These are phyloP conservation scores for Antheraea yamamai DNA, from an alignment of 2,888 invertebrate species.

Conservation along the genomic window DNA sequence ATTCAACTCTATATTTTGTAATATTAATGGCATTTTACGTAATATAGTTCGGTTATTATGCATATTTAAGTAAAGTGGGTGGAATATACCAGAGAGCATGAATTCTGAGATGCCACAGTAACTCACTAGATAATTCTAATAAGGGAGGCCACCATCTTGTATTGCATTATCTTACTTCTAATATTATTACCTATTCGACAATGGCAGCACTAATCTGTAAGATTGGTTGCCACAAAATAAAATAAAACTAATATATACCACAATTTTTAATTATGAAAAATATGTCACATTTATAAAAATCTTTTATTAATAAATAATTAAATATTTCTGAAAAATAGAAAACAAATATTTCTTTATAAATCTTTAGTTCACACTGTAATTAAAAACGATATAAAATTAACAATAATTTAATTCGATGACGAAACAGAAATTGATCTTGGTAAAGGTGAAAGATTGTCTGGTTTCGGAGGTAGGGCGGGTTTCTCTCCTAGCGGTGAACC, in stretches of 20 bases:
- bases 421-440: conserved; percentile 29
- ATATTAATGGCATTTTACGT: too few relatives aligned
- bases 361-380: conserved; percentile 1
- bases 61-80: too few relatives aligned
- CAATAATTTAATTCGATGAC: conserved; percentile 20
- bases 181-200: too few relatives aligned
- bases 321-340: conserved; percentile 2
- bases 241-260: not conserved
- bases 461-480: conserved; percentile 63
- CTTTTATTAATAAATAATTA: not conserved
- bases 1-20: too few relatives aligned
- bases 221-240: too few relatives aligned
- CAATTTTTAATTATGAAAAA: conserved; percentile 11
- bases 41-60: too few relatives aligned
- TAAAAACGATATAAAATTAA: conserved; percentile 9
- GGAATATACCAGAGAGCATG: too few relatives aligned
- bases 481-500: conserved; percentile 41
- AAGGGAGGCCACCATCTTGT: too few relatives aligned
- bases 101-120: too few relatives aligned
- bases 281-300: conserved; percentile 7
- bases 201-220: too few relatives aligned
- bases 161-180: too few relatives aligned
- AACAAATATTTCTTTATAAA: not conserved
- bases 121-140: too few relatives aligned
- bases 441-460: conserved; percentile 43